phyloP scores from a whole-genome alignment of 2,888 invertebrate species.

The Crocallis elinguaria region DNA sequence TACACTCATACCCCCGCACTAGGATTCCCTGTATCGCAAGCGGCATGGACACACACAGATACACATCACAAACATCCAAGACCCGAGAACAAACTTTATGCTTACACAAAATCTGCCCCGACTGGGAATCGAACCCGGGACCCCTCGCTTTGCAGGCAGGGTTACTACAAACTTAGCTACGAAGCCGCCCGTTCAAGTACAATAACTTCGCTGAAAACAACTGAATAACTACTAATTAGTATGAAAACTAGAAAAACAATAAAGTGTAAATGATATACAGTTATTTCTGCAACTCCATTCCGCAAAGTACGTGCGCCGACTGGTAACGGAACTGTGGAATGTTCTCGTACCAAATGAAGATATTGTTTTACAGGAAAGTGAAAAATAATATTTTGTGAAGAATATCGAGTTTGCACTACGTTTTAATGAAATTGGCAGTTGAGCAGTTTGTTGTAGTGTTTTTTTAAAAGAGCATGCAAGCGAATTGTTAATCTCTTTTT shows the following conservation, averaged over 20 bases:
- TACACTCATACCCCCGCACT: too few species aligned
- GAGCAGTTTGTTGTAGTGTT: background rate
- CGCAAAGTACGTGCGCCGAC: conserved; percentile 44
- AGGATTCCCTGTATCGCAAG: too few species aligned
- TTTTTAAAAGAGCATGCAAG: too few species aligned
- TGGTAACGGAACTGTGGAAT: conserved; percentile 9
- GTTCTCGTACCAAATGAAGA: conserved; percentile 7
- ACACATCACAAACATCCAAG: too few species aligned
- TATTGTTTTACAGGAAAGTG: conserved; percentile 18
- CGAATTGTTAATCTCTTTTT: too few species aligned
- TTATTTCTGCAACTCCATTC: conserved; percentile 37
- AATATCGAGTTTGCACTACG: background rate
- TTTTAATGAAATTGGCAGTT: conserved; percentile 7
- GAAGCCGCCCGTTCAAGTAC: background rate
- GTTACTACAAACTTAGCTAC: background rate
- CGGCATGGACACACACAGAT: too few species aligned
- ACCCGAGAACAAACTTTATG: too few species aligned
- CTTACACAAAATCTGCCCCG: too few species aligned
- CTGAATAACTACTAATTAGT: conserved; percentile 38
- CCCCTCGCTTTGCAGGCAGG: too few species aligned
- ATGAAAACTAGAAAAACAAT: conserved; percentile 41
- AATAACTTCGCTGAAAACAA: background rate
- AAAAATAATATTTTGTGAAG: conserved; percentile 9
- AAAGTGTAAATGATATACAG: conserved; percentile 41
- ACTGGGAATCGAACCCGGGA: too few species aligned